A percentile compares a stretch with the other conserved stretches of the same genome.
These are phyloP conservation scores for Lates calcarifer DNA, from an alignment of 2,113 vertebrate species.

Conservation along the genomic window DNA sequence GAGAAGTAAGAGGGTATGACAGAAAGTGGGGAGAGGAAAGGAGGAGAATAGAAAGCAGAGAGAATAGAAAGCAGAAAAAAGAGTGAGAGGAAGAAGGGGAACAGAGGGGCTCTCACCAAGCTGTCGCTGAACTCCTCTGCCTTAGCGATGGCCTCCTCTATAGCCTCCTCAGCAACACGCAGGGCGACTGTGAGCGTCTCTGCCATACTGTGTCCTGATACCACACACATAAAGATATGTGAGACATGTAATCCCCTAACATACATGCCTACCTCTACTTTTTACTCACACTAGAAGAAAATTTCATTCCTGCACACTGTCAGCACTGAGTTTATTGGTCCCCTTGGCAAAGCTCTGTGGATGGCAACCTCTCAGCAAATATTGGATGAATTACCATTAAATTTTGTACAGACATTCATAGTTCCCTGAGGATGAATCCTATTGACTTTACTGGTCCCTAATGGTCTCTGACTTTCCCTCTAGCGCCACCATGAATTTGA, in stretches of 20 bases:
- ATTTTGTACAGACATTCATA: neutral
- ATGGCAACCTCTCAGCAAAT: neutral
- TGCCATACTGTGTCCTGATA: conserved; percentile 93
- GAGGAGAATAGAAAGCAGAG: neutral
- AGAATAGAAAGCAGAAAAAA: neutral
- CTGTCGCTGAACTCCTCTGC: conserved; percentile 94
- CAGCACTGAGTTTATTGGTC: neutral
- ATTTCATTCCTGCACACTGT: neutral
- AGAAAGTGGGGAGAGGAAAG: neutral
- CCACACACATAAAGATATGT: conserved; percentile 21
- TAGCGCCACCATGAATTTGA: neutral
- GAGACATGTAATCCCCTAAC: neutral
- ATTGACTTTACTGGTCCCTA: neutral
- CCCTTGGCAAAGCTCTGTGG: neutral
- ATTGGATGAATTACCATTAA: neutral
- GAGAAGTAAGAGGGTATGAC: conserved; percentile 7
- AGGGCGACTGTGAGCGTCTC: conserved; percentile 95
- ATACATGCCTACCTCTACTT: neutral
- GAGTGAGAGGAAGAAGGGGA: neutral
- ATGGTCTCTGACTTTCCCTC: neutral
- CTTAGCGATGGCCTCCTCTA: conserved; percentile 96
- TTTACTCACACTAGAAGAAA: neutral
- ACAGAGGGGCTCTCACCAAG: conserved; percentile 85
- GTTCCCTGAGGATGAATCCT: neutral
- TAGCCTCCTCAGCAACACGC: conserved; percentile 96